Evolutionary conservation across 2,797 vertebrate species (phyloP).

Genomic region (Oophaga sylvatica): DNA sequence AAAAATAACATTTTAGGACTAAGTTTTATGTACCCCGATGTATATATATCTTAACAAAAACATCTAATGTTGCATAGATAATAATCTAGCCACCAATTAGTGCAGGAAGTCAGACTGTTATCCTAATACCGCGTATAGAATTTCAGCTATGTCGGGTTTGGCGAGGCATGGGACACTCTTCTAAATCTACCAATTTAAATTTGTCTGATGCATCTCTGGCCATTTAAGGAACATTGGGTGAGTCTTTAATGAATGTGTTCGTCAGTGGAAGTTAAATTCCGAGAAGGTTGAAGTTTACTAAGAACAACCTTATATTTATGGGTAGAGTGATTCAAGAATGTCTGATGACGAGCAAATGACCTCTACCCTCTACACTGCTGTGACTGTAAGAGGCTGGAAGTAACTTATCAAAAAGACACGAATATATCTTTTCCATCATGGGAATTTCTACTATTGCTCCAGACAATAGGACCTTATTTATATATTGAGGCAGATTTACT

Average conservation of each 20-base stretch:
- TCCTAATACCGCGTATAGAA: background rate
- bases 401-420: background rate
- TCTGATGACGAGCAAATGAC: background rate
- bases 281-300: background rate
- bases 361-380: slow-evolving; percentile 13
- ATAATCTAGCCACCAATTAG: background rate
- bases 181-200: background rate
- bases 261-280: background rate
- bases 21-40: background rate
- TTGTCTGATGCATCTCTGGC: background rate
- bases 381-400: background rate
- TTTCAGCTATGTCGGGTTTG: slow-evolving; percentile 4
- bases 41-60: background rate
- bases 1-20: background rate
- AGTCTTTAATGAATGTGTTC: background rate
- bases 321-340: background rate
- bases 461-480: too few species aligned
- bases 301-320: slow-evolving; percentile 6
- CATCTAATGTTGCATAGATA: background rate
- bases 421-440: background rate
- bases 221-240: slow-evolving; percentile 24
- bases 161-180: background rate
- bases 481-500: too few species aligned
- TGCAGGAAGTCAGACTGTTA: background rate
- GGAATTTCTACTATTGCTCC: background rate